Conservation (phyloP, 2,113 vertebrate genomes). For the Rhinogobius similis region DNA sequence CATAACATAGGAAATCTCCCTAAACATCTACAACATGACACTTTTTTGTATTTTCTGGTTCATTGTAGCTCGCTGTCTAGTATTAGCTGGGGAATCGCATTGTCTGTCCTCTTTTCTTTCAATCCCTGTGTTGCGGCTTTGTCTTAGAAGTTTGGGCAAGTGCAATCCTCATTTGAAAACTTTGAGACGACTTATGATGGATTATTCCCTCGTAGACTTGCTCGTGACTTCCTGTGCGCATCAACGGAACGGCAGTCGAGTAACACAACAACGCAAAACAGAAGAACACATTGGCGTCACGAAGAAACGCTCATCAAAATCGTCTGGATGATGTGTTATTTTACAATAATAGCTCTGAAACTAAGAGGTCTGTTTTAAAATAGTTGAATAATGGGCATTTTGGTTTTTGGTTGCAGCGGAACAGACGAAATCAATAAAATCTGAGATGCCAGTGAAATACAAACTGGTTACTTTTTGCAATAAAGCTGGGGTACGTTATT, state of each 20-base stretch:
- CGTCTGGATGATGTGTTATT: neutral
- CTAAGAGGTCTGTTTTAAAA: neutral
- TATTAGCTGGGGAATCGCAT: neutral
- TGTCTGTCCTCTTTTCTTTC: conserved; percentile 10
- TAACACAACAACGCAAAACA: neutral
- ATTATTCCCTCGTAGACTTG: neutral
- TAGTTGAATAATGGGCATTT: neutral
- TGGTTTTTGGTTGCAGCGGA: neutral
- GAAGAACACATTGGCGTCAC: neutral
- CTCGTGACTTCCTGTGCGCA: neutral
- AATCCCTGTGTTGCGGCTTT: neutral
- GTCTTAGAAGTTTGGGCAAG: neutral
- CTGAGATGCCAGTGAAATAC: conserved; percentile 11
- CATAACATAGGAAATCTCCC: neutral
- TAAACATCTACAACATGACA: neutral
- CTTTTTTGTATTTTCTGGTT: neutral
- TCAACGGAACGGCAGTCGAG: conserved; percentile 11
- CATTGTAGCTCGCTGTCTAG: neutral
- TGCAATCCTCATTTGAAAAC: neutral
- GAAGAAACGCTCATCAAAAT: neutral
- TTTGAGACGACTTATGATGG: conserved; percentile 4
- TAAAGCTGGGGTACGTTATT: neutral
- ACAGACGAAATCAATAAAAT: neutral
- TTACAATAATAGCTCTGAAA: neutral
- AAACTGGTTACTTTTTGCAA: neutral